These are phyloP conservation scores for Progne subis DNA, from an alignment of 2,113 vertebrate genomes.

Conservation along the genomic window DNA sequence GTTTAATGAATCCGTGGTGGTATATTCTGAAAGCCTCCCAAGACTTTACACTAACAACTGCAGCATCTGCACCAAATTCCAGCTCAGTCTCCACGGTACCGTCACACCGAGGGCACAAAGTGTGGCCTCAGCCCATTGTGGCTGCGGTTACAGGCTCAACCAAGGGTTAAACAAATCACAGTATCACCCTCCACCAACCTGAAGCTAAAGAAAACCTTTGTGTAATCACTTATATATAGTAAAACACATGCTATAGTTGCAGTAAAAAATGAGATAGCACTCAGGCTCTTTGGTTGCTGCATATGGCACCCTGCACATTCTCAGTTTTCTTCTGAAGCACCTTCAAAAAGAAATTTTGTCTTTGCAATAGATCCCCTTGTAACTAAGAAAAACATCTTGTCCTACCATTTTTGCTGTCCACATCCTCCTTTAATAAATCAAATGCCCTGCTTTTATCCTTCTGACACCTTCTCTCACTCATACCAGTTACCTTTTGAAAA, in stretches of 20 bases:
- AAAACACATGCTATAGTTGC: background rate
- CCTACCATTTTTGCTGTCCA: background rate
- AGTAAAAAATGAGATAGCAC: background rate
- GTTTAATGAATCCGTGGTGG: background rate
- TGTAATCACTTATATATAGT: background rate
- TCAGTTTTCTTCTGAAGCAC: background rate
- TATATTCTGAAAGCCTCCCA: background rate
- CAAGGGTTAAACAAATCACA: background rate
- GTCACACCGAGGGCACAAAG: accelerated
- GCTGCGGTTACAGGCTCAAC: background rate
- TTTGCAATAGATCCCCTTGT: background rate
- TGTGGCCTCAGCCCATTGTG: background rate
- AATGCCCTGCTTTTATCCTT: background rate
- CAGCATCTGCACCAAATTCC: background rate
- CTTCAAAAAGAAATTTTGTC: background rate
- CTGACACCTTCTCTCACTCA: background rate
- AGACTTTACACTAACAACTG: background rate
- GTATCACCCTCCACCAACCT: background rate
- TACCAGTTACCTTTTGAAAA: background rate
- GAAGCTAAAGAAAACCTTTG: background rate
- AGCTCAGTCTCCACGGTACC: background rate
- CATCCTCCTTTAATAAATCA: background rate
- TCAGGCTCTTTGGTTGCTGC: background rate
- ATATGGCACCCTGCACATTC: background rate
- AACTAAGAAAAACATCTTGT: background rate